These are phyloP conservation scores for Acromyrmex echinatior DNA, from an alignment of 1,140 invertebrate species.

Conservation along the genomic window DNA sequence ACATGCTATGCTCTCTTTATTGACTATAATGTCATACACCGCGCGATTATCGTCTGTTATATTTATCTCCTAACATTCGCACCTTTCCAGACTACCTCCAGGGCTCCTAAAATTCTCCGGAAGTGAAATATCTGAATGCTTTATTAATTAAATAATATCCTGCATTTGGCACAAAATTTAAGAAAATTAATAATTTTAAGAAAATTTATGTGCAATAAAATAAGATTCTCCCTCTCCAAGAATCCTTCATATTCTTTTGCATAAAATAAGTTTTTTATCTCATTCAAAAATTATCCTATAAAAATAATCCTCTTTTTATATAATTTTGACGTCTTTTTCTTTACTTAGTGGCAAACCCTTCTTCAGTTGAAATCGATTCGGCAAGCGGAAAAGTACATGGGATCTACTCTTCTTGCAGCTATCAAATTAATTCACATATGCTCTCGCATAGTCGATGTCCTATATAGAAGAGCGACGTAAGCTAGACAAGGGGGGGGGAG, in stretches of 20 bases:
- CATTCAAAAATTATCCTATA: too few relatives aligned
- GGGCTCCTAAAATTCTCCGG: not conserved
- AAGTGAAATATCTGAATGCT: not conserved
- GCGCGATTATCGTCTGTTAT: slow-evolving; percentile 41
- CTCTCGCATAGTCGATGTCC: not conserved
- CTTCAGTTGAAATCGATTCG: slow-evolving; percentile 12
- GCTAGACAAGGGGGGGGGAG: slow-evolving; percentile 38
- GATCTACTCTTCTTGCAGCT: slow-evolving; percentile 38
- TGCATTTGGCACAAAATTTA: not conserved
- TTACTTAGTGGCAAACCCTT: not conserved
- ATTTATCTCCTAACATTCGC: slow-evolving; percentile 46
- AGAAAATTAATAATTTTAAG: not conserved
- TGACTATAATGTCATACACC: slow-evolving; percentile 38
- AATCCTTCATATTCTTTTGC: not conserved
- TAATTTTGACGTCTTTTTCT: not conserved
- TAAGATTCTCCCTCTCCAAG: not conserved
- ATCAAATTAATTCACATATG: slow-evolving; percentile 43
- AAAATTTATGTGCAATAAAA: not conserved
- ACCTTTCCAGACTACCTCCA: slow-evolving; percentile 10
- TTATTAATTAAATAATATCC: not conserved
- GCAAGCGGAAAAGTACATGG: not conserved
- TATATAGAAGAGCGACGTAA: slow-evolving; percentile 38
- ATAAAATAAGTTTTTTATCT: not conserved
- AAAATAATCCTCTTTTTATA: not conserved
- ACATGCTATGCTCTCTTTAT: slow-evolving; percentile 58